Conservation (phyloP, 2,113 vertebrate genomes). For the Todiramphus chloris region DNA sequence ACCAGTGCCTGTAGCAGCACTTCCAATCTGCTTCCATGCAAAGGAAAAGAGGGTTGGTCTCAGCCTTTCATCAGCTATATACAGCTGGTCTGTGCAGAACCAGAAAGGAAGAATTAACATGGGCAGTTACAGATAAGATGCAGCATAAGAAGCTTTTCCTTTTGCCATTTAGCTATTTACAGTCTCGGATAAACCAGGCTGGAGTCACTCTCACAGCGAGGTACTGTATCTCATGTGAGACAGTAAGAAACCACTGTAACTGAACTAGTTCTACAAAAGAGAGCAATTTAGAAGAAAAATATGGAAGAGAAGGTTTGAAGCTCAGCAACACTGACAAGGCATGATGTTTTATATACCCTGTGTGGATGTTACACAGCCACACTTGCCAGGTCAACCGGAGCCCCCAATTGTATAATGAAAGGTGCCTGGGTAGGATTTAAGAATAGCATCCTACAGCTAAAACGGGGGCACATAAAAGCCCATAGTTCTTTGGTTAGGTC, state of each 20-base stretch:
- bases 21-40: not conserved
- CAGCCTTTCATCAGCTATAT: not conserved
- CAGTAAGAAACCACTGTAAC: not conserved
- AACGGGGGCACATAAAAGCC: not conserved
- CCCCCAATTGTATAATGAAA: not conserved
- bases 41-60: not conserved
- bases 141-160: slow-evolving; percentile 20
- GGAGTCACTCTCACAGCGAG: not conserved
- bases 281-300: not conserved
- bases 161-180: slow-evolving; percentile 2
- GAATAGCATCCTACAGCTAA: slow-evolving; percentile 2
- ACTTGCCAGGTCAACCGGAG: not conserved
- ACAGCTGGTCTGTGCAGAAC: not conserved
- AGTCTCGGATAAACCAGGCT: not conserved
- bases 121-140: not conserved
- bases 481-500: not conserved
- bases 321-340: not conserved
- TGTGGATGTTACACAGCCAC: not conserved
- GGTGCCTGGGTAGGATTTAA: not conserved
- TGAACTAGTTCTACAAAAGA: not conserved
- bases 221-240: not conserved
- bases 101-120: not conserved
- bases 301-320: not conserved
- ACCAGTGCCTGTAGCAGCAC: not conserved
- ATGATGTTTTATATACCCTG: not conserved